phyloP scores from a whole-genome alignment of 2,797 vertebrate genomes.

The Crotalus adamanteus region DNA sequence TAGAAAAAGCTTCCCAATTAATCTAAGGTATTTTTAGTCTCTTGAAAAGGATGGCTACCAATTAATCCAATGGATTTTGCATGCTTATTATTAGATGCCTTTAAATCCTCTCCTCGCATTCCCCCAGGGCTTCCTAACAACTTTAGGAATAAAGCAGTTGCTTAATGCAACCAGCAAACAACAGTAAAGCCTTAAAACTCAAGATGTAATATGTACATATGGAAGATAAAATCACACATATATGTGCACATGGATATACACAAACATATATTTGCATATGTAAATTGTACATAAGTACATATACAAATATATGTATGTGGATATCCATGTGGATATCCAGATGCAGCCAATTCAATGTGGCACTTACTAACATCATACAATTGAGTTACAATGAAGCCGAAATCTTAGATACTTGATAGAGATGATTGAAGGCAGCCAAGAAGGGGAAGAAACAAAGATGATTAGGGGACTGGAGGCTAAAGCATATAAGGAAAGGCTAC shows the following conservation, averaged over 20 bases:
- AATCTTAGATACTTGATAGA: not conserved
- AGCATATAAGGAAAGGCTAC: no score
- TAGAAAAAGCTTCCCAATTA: not conserved
- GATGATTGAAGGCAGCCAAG: not conserved
- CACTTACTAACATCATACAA: not conserved
- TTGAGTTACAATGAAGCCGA: not conserved
- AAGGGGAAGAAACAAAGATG: no score
- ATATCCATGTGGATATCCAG: not conserved
- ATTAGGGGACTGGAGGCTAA: no score
- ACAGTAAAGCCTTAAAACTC: not conserved
- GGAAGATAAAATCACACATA: not conserved
- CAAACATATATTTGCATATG: not conserved
- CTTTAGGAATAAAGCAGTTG: not conserved
- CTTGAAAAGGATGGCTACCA: not conserved
- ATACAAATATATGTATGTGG: not conserved
- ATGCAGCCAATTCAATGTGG: not conserved
- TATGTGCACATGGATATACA: fast-evolving
- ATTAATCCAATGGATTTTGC: not conserved
- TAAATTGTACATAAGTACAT: not conserved
- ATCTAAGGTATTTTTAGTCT: not conserved
- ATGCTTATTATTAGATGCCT: not conserved
- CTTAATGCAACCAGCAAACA: not conserved
- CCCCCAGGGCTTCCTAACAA: not conserved
- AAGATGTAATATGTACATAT: not conserved
- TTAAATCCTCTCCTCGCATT: not conserved